Conservation (phyloP, 2,888 invertebrate genomes). For the Zele albiditarsus region DNA sequence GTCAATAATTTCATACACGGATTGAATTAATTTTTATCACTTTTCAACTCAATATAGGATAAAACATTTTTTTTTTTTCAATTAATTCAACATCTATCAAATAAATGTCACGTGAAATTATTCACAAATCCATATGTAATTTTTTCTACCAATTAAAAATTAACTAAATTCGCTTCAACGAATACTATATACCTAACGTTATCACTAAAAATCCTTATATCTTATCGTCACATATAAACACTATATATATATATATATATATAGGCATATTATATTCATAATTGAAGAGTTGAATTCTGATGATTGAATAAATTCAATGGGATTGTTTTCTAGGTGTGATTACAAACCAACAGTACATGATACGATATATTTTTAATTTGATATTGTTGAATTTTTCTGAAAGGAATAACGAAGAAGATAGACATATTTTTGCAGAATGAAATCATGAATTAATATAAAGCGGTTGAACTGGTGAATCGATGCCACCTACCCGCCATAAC, state of each 20-base stretch:
- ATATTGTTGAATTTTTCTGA: neutral
- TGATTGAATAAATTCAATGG: neutral
- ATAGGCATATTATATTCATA: too few species aligned
- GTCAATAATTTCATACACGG: neutral
- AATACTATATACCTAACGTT: neutral
- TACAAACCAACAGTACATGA: neutral
- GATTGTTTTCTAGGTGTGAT: too few species aligned
- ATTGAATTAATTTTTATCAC: neutral
- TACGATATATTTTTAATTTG: neutral
- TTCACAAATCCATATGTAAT: neutral
- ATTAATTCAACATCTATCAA: neutral
- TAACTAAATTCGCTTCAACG: neutral
- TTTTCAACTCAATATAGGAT: neutral
- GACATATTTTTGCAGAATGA: neutral
- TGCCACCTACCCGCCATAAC: constrained; percentile 40
- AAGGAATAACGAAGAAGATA: neutral
- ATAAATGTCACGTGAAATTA: neutral
- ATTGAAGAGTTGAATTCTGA: neutral
- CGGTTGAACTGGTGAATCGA: constrained; percentile 14
- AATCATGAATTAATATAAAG: constrained; percentile 4
- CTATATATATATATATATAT: neutral
- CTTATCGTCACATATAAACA: neutral
- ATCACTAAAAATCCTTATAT: neutral
- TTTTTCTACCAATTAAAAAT: neutral
- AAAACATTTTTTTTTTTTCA: neutral